A percentile compares a stretch with the other conserved stretches of the same genome.
Conservation (phyloP, 2,113 vertebrate genomes). For the Elachura formosa region DNA sequence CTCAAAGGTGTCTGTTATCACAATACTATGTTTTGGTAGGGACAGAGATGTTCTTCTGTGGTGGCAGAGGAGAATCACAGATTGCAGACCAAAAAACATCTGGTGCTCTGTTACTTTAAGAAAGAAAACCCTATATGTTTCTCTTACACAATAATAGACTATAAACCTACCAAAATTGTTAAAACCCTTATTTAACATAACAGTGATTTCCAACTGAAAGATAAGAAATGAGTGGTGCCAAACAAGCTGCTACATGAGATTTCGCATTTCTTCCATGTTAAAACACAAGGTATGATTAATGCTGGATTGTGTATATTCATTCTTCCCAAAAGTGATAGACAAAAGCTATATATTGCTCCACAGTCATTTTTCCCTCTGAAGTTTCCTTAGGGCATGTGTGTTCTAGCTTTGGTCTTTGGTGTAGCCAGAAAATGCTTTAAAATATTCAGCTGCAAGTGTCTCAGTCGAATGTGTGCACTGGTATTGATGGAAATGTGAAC, state of each 20-base stretch:
- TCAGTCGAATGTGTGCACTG: background rate
- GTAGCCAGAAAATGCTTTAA: background rate
- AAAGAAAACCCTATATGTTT: background rate
- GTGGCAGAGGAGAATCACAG: background rate
- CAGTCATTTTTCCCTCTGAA: background rate
- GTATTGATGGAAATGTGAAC: background rate
- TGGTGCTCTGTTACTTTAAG: background rate
- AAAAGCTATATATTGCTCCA: background rate
- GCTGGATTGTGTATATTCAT: background rate
- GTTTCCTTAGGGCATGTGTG: background rate
- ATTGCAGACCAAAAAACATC: background rate
- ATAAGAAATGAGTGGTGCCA: background rate
- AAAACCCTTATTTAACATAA: background rate
- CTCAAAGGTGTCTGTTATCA: background rate
- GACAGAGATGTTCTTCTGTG: background rate
- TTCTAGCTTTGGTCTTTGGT: background rate
- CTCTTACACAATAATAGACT: background rate
- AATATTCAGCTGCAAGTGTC: background rate
- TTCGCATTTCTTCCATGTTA: background rate
- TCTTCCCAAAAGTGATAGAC: background rate
- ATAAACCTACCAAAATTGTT: background rate
- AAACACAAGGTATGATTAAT: background rate
- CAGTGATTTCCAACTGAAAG: background rate
- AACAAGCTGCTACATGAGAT: background rate
- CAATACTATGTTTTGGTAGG: accelerated